Evolutionary conservation across 2,113 vertebrate species (phyloP).

Genomic region (Lonchura striata): DNA sequence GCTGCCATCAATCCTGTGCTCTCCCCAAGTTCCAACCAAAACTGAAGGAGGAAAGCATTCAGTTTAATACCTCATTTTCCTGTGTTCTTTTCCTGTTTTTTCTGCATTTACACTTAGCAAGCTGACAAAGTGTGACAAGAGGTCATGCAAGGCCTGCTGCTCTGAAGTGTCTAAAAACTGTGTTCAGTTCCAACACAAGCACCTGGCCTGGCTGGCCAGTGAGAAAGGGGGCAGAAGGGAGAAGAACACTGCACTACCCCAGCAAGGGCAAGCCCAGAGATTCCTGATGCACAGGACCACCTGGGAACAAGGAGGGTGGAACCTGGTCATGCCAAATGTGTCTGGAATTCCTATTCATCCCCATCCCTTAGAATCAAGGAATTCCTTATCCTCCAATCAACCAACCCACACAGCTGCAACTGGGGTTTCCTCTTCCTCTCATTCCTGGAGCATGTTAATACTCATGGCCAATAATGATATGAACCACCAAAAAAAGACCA

Average conservation of each 20-base stretch:
- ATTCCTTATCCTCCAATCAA: background rate
- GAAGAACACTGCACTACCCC: background rate
- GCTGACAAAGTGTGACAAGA: background rate
- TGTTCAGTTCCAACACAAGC: background rate
- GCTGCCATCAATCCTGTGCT: background rate
- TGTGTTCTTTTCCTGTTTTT: background rate
- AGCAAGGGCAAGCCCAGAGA: background rate
- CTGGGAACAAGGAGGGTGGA: background rate
- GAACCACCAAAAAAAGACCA: conserved; percentile 42
- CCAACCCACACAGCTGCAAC: background rate
- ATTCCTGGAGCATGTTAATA: background rate
- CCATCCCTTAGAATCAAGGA: background rate
- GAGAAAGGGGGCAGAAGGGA: background rate
- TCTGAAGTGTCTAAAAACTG: background rate
- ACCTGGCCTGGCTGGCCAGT: background rate
- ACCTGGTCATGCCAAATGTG: background rate
- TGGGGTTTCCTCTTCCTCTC: background rate
- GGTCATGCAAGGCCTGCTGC: background rate
- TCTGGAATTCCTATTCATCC: background rate
- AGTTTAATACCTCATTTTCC: background rate
- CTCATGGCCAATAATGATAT: background rate
- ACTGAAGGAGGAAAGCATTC: background rate
- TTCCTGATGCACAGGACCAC: background rate
- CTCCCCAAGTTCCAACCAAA: background rate
- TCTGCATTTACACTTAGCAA: background rate